Percentiles rank a stretch among this genome's conserved stretches.
Conservation (phyloP, 2,113 vertebrate genomes). For the Hydropotes inermis region DNA sequence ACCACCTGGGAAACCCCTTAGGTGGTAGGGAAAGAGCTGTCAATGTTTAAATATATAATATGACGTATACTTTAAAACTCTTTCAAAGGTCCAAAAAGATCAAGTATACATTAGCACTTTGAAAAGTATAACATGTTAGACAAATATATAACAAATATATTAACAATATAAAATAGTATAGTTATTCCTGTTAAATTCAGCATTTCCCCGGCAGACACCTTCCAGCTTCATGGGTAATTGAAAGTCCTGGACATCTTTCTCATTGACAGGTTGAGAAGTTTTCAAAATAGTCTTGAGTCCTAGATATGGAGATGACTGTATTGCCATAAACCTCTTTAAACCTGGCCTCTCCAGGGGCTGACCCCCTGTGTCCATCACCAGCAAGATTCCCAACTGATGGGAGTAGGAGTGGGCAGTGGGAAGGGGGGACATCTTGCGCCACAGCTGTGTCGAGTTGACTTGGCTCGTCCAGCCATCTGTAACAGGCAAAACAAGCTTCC, state of each 20-base stretch:
- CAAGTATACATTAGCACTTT: not conserved
- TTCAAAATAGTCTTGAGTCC: not conserved
- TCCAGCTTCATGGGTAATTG: not conserved
- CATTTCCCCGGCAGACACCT: not conserved
- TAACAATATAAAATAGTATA: slow-evolving; percentile 15
- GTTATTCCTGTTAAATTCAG: not conserved
- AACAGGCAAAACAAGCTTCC: slow-evolving; percentile 10
- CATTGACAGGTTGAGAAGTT: not conserved
- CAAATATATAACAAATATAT: not conserved
- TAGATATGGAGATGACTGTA: not conserved
- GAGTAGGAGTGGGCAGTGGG: not conserved
- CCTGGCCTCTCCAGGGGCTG: not conserved
- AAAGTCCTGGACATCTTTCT: not conserved
- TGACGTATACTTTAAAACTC: slow-evolving; percentile 24
- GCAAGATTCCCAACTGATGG: not conserved
- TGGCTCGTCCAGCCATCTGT: slow-evolving; percentile 52
- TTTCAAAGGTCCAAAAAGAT: slow-evolving; percentile 15
- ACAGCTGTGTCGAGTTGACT: slow-evolving; percentile 16
- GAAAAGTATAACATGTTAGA: not conserved
- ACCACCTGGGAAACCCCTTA: not conserved
- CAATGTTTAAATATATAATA: slow-evolving; percentile 23
- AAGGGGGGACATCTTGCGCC: not conserved
- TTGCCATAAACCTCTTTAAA: not conserved
- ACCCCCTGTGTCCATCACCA: not conserved
- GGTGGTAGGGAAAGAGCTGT: not conserved